Percentiles rank a stretch among this genome's conserved stretches.
These are phyloP conservation scores for Nannospalax galili DNA, from an alignment of 2,113 vertebrate species.

Conservation along the genomic window DNA sequence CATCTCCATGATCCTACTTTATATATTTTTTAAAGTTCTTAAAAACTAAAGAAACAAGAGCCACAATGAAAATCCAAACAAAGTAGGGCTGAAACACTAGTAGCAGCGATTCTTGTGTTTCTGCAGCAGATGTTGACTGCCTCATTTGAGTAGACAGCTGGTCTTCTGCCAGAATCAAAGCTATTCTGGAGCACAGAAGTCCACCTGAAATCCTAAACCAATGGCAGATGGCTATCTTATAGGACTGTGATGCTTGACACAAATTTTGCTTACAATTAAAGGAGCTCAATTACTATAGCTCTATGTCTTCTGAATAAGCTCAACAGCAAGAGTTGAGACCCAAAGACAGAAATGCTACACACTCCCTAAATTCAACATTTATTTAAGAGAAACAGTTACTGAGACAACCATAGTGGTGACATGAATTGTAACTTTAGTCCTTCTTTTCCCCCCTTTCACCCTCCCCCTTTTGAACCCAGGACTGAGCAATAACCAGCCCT, in stretches of 20 bases:
- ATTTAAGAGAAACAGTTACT: conserved; percentile 26
- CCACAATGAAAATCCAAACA: conserved; percentile 45
- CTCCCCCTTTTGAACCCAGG: neutral
- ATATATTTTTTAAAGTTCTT: conserved; percentile 2
- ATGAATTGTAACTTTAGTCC: neutral
- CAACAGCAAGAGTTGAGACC: fast-evolving
- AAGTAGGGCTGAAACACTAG: conserved; percentile 31
- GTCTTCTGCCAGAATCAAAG: conserved; percentile 53
- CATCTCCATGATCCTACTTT: neutral
- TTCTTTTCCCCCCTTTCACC: neutral
- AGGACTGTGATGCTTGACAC: conserved; percentile 58
- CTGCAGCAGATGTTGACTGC: conserved; percentile 55
- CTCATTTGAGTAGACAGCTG: conserved; percentile 56
- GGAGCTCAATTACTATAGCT: conserved; percentile 55
- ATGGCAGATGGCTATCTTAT: conserved; percentile 67
- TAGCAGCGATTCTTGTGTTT: conserved; percentile 26
- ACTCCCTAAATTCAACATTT: conserved; percentile 34
- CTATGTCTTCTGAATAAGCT: fast-evolving
- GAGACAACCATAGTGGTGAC: neutral
- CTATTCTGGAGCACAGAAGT: conserved; percentile 54
- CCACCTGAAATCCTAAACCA: conserved; percentile 69
- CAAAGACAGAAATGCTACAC: neutral
- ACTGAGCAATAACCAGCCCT: neutral
- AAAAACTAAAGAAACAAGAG: conserved; percentile 47
- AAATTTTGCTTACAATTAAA: conserved; percentile 72